Percentiles rank a stretch among this genome's conserved stretches.
phyloP scores from a whole-genome alignment of 2,113 vertebrate species.

The Tragulus kanchil region DNA sequence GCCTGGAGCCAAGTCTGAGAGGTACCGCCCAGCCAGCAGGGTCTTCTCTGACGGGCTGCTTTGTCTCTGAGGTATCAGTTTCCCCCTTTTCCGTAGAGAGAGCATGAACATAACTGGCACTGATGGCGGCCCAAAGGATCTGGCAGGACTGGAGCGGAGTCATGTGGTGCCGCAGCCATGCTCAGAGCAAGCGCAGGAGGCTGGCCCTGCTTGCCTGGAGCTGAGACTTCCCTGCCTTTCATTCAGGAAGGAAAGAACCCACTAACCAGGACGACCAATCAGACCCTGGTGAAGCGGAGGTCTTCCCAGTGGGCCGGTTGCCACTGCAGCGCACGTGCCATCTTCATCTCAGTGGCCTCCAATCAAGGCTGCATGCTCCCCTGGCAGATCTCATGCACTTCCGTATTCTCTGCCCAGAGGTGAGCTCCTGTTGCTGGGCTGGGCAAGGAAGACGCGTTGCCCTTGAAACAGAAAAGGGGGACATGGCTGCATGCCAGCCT shows the following conservation, averaged over 20 bases:
- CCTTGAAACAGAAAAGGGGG: constrained; percentile 66
- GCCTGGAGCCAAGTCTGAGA: fast-evolving
- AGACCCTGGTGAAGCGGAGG: neutral
- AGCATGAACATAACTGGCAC: neutral
- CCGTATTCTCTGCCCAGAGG: neutral
- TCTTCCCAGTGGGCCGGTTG: neutral
- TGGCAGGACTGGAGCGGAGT: too few species aligned
- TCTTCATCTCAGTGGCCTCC: neutral
- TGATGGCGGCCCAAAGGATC: neutral
- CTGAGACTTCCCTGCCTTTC: neutral
- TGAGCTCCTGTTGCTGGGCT: neutral
- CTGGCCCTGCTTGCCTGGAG: neutral
- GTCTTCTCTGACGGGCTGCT: too few species aligned
- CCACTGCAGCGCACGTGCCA: fast-evolving
- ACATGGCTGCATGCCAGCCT: neutral
- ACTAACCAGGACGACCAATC: neutral
- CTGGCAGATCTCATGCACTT: neutral
- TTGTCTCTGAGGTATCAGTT: neutral
- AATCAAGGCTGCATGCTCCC: neutral
- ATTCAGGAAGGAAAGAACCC: neutral
- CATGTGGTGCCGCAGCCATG: fast-evolving
- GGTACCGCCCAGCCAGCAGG: neutral
- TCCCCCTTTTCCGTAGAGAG: neutral
- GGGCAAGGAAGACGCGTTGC: constrained; percentile 35
- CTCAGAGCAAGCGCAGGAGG: neutral